Conservation (phyloP, 2,888 invertebrate genomes). For the Sphaerophoria rueppellii region DNA sequence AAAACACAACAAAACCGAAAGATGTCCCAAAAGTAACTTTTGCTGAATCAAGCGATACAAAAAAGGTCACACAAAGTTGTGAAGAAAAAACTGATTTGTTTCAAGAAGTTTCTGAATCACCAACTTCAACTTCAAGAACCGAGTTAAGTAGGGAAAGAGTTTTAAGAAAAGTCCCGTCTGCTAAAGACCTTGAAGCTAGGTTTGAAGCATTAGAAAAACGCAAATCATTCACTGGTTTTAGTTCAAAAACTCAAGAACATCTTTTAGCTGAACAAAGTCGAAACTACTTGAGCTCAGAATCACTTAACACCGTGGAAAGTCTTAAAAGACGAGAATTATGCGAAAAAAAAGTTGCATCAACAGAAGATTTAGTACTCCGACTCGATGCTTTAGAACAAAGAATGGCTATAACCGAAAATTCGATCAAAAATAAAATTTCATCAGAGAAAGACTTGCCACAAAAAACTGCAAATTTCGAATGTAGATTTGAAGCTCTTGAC, state of each 20-base stretch:
- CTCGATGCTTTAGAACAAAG: constrained; percentile 76
- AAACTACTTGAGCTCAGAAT: constrained; percentile 19
- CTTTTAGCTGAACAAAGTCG: constrained; percentile 18
- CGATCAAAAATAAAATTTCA: constrained; percentile 19
- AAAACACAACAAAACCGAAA: constrained; percentile 6
- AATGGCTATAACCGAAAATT: constrained; percentile 31
- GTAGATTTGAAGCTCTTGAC: constrained; percentile 10
- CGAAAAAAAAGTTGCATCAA: constrained; percentile 73
- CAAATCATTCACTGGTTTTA: constrained; percentile 18
- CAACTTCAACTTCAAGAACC: background rate
- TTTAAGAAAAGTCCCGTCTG: constrained; percentile 14
- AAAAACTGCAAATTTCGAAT: constrained; percentile 4
- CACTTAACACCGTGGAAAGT: constrained; percentile 8
- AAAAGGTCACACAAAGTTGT: background rate
- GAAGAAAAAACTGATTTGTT: background rate
- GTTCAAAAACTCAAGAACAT: constrained; percentile 15
- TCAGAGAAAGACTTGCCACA: background rate
- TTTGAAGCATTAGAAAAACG: constrained; percentile 45
- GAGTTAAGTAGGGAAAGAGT: background rate
- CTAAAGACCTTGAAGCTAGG: constrained; percentile 36
- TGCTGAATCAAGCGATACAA: background rate
- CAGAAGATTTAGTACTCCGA: constrained; percentile 77
- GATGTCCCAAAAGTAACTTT: constrained; percentile 35
- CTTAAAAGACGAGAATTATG: constrained; percentile 11
- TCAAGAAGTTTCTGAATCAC: background rate